Evolutionary conservation across 2,113 vertebrate species (phyloP).

Genomic region (Neolamprologus sp.): DNA sequence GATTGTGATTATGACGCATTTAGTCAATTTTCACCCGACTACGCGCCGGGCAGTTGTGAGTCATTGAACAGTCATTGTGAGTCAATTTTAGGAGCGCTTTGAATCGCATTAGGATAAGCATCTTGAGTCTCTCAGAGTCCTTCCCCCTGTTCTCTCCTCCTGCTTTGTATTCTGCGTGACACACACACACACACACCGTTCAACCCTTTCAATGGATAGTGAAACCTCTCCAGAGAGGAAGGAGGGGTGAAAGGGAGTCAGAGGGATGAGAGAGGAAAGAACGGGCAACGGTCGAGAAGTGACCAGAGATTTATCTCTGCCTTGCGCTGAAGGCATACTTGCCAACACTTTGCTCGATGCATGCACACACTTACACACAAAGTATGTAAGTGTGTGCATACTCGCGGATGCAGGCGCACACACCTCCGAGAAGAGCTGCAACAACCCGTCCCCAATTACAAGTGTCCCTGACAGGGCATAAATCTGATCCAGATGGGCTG

Average conservation of each 20-base stretch:
- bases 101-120: conserved; percentile 59
- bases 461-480: conserved; percentile 54
- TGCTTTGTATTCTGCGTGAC: conserved; percentile 36
- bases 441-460: conserved; percentile 55
- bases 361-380: not conserved
- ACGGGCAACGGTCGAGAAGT: not conserved
- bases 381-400: not conserved
- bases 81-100: conserved; percentile 48
- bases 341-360: not conserved
- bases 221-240: conserved; percentile 7
- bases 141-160: not conserved
- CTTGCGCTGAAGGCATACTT: not conserved
- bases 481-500: conserved; percentile 62
- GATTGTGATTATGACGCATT: conserved; percentile 8
- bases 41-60: not conserved
- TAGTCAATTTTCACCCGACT: conserved; percentile 3
- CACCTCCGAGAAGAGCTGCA: conserved; percentile 15
- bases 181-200: not conserved
- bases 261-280: not conserved
- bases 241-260: not conserved
- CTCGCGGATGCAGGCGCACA: not conserved
- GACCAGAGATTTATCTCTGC: conserved; percentile 35
- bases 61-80: conserved; percentile 26
- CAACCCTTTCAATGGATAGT: conserved; percentile 9
- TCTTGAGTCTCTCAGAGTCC: conserved; percentile 10